These are phyloP conservation scores for Theristicus caerulescens DNA, from an alignment of 2,113 vertebrate genomes.

Conservation along the genomic window DNA sequence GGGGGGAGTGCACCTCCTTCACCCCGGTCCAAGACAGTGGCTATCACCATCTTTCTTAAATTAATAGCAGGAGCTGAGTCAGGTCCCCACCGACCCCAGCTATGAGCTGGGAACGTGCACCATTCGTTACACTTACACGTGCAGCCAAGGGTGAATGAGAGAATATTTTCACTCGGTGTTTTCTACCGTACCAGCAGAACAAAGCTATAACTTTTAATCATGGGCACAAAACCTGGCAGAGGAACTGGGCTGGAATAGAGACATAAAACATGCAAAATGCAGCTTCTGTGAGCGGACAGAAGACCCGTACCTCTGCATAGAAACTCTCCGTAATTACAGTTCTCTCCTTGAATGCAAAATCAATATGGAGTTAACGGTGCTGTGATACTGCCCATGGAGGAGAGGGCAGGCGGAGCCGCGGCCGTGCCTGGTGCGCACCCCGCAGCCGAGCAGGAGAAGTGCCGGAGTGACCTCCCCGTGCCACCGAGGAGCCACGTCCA, in stretches of 20 bases:
- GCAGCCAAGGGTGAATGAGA: background rate
- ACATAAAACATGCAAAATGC: background rate
- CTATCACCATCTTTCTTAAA: background rate
- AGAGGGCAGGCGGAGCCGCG: accelerated
- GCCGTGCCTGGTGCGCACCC: accelerated
- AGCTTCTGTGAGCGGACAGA: background rate
- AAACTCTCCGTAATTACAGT: background rate
- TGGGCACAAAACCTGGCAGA: background rate
- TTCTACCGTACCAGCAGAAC: background rate
- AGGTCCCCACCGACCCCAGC: background rate
- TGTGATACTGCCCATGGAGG: background rate
- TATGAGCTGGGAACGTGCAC: background rate
- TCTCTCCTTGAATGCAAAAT: background rate
- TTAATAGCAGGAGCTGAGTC: background rate
- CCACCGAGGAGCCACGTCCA: background rate
- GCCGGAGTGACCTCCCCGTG: too few species aligned
- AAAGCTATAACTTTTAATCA: background rate
- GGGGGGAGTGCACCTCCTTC: background rate
- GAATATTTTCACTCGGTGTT: background rate
- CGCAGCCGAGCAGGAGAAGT: background rate
- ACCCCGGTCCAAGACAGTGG: background rate
- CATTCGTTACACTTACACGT: background rate
- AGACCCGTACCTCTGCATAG: accelerated
- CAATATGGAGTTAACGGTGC: background rate
- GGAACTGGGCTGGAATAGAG: background rate